phyloP scores from a whole-genome alignment of 2,113 vertebrate genomes.

The Platycercus adscitus region DNA sequence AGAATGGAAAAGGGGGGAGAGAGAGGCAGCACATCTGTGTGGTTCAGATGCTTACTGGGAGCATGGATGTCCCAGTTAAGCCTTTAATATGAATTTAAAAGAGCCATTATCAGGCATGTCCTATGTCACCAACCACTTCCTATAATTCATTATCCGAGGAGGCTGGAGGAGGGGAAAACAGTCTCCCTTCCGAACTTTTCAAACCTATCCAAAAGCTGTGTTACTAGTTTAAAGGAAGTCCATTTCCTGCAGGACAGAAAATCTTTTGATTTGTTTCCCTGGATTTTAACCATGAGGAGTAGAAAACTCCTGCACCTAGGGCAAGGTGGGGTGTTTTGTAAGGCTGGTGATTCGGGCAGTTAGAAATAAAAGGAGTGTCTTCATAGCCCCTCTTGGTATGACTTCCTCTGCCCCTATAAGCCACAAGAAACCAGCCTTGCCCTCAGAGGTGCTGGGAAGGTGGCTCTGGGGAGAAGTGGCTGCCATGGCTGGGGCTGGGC shows the following conservation, averaged over 20 bases:
- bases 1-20: neutral
- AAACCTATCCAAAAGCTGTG: neutral
- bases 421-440: neutral
- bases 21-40: neutral
- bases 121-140: neutral
- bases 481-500: rapidly evolving
- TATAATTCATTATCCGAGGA: neutral
- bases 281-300: neutral
- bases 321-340: neutral
- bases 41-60: neutral
- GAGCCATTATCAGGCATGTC: neutral
- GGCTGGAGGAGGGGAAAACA: neutral
- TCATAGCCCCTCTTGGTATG: neutral
- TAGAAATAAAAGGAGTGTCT: neutral
- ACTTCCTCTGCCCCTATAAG: neutral
- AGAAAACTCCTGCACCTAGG: neutral
- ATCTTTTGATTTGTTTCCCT: neutral
- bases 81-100: neutral
- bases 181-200: neutral
- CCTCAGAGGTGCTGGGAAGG: neutral
- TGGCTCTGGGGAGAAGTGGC: neutral
- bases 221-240: neutral
- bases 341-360: neutral
- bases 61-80: neutral
- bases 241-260: neutral